Evolutionary conservation across 2,113 vertebrate genomes (phyloP).

Genomic region (Hypomesus transpacificus): DNA sequence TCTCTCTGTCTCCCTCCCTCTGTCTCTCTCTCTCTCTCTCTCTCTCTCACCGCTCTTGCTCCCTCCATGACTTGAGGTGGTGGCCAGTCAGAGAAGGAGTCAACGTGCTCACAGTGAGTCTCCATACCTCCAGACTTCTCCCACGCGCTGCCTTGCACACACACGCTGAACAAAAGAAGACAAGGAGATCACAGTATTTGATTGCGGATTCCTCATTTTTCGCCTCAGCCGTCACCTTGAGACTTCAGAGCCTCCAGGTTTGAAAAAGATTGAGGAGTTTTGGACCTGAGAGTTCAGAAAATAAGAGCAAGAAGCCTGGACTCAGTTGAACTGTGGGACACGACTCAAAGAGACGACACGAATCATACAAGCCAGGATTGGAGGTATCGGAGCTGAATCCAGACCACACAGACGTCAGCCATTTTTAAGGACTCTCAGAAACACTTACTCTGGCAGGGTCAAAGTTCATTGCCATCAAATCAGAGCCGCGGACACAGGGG

Average conservation of each 20-base stretch:
- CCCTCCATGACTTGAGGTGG: slow-evolving; percentile 48
- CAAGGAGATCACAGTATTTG: too few species aligned
- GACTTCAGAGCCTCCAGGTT: too few species aligned
- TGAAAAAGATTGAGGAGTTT: too few species aligned
- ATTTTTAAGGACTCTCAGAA: slow-evolving; percentile 1
- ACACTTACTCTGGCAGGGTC: background rate
- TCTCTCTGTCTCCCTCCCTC: slow-evolving; percentile 20
- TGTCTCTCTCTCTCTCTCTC: slow-evolving; percentile 11
- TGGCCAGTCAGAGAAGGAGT: slow-evolving; percentile 17
- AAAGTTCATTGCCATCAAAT: slow-evolving; percentile 18
- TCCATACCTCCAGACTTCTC: background rate
- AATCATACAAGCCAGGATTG: background rate
- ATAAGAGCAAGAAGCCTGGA: too few species aligned
- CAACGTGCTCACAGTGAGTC: background rate
- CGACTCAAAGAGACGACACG: too few species aligned
- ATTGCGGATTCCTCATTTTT: too few species aligned
- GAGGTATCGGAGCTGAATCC: background rate
- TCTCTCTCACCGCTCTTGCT: slow-evolving; percentile 26
- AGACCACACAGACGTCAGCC: background rate
- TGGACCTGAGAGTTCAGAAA: too few species aligned
- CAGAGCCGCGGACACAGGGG: slow-evolving; percentile 7
- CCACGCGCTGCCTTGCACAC: background rate
- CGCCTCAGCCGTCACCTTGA: too few species aligned
- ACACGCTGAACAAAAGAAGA: too few species aligned
- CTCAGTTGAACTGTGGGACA: too few species aligned